Percentiles rank a stretch among this genome's conserved stretches.
Conservation (phyloP, 1,140 invertebrate genomes). For the Cecropterus lyciades region DNA sequence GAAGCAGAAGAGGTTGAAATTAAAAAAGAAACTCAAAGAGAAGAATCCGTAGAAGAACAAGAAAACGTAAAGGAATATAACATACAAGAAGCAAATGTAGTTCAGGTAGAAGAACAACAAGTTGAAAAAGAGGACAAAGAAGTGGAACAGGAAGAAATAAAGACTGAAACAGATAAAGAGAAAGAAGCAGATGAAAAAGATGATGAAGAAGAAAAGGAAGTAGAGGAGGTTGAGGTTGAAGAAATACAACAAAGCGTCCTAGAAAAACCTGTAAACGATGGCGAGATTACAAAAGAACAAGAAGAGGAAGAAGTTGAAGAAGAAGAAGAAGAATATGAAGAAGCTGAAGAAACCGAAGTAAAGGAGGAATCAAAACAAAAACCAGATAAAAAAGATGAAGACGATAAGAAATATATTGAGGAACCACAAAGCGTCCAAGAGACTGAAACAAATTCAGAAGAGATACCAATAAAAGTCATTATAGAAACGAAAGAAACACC, state of each 20-base stretch:
- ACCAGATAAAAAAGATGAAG: conserved; percentile 24
- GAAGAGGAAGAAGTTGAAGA: conserved; percentile 43
- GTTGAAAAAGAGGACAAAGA: conserved; percentile 47
- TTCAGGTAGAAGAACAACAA: conserved; percentile 49
- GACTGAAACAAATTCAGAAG: conserved; percentile 38
- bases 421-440: conserved; percentile 31
- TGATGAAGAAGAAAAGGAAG: conserved; percentile 38
- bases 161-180: conserved; percentile 37
- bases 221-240: conserved; percentile 34
- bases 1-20: conserved; percentile 41
- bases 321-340: conserved; percentile 47
- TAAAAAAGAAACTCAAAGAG: conserved; percentile 31
- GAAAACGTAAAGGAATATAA: conserved; percentile 33
- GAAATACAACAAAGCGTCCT: conserved; percentile 38
- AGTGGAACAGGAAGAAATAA: conserved; percentile 40
- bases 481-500: conserved; percentile 40
- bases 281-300: conserved; percentile 41
- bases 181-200: conserved; percentile 32
- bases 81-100: conserved; percentile 40
- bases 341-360: conserved; percentile 45
- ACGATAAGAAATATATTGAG: conserved; percentile 33
- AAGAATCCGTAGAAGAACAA: conserved; percentile 34
- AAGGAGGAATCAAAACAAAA: conserved; percentile 34
- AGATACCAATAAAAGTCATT: conserved; percentile 26
- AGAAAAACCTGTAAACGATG: conserved; percentile 36